These are phyloP conservation scores for Corydoras maculifer DNA, from an alignment of 2,113 vertebrate species.

Conservation along the genomic window DNA sequence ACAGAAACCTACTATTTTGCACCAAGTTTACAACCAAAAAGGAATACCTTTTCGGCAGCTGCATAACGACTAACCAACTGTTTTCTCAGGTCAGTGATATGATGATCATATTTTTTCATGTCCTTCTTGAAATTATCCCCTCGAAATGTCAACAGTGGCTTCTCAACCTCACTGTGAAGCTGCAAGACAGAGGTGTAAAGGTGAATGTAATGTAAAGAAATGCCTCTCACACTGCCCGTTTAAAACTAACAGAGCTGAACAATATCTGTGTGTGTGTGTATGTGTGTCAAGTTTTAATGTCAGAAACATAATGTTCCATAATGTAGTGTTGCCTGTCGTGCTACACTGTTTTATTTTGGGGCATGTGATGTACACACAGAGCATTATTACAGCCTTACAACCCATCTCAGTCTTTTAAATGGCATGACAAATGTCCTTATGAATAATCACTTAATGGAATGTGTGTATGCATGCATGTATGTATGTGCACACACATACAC, in stretches of 20 bases:
- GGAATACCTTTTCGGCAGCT: slow-evolving; percentile 84
- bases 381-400: slow-evolving; percentile 38
- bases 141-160: slow-evolving; percentile 85
- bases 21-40: no score
- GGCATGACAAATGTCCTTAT: background rate
- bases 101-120: slow-evolving; percentile 97
- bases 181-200: slow-evolving; percentile 45
- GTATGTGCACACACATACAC: no score
- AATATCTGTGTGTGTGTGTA: background rate
- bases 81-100: slow-evolving; percentile 88
- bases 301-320: background rate
- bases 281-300: slow-evolving; percentile 3
- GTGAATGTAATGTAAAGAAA: background rate
- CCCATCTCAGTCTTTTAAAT: slow-evolving; percentile 14
- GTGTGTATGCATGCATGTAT: no score
- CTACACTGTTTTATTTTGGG: slow-evolving; percentile 41
- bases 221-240: background rate
- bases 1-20: no score
- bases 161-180: slow-evolving; percentile 94
- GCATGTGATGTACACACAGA: slow-evolving; percentile 15
- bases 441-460: background rate
- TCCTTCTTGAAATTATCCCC: slow-evolving; percentile 95
- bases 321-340: background rate
- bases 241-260: background rate
- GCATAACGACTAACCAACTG: slow-evolving; percentile 86